phyloP scores from a whole-genome alignment of 1,140 invertebrate species.

The Drosophila bocki region DNA sequence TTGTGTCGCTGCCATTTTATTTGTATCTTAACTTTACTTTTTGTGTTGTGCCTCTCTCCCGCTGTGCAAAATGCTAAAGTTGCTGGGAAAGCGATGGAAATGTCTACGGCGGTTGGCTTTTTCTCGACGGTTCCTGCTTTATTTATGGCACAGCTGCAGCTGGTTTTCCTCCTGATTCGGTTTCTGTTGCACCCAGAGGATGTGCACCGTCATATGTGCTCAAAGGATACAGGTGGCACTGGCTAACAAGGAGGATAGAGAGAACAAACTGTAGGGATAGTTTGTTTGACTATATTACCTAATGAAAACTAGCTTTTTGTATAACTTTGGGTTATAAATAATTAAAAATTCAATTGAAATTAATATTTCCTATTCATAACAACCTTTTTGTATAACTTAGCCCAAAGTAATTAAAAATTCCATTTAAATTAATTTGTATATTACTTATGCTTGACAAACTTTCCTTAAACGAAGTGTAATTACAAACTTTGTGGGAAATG shows the following conservation, averaged over 20 bases:
- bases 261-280: neutral
- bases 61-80: slow-evolving; percentile 31
- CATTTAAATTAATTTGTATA: neutral
- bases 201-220: slow-evolving; percentile 37
- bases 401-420: neutral
- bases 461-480: neutral
- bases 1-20: slow-evolving; percentile 49
- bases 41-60: slow-evolving; percentile 13
- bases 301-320: neutral
- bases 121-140: slow-evolving; percentile 45
- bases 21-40: slow-evolving; percentile 18
- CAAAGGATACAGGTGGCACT: slow-evolving; percentile 19
- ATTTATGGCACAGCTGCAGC: slow-evolving; percentile 72
- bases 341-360: neutral
- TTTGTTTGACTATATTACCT: too few relatives aligned
- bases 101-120: slow-evolving; percentile 31
- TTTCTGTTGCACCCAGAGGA: slow-evolving; percentile 49
- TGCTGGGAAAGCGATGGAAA: slow-evolving; percentile 31
- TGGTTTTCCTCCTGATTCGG: slow-evolving; percentile 23
- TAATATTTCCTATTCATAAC: neutral
- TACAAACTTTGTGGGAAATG: neutral
- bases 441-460: slow-evolving; percentile 4
- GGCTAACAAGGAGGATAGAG: slow-evolving; percentile 4
- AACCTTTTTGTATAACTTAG: neutral
- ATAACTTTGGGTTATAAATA: neutral